Conservation (phyloP, 2,888 invertebrate species). For the Caenorhabditis imperialis region DNA sequence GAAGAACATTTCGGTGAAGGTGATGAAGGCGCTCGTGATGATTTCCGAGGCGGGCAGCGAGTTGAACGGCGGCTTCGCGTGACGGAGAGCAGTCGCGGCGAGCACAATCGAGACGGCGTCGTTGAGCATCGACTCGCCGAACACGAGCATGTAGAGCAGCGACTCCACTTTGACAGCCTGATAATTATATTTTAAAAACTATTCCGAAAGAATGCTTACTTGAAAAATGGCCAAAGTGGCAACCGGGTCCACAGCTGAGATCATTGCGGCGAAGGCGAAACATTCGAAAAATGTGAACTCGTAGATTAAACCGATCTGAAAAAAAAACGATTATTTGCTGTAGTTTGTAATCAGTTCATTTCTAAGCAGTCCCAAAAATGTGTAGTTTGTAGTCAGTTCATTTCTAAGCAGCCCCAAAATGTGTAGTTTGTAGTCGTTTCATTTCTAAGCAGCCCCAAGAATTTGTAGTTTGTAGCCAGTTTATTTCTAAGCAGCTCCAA, state of each 20-base stretch:
- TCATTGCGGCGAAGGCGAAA: slow-evolving; percentile 97
- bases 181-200: too few relatives aligned
- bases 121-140: slow-evolving; percentile 95
- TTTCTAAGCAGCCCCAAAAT: too few relatives aligned
- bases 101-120: slow-evolving; percentile 98
- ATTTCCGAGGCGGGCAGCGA: slow-evolving; percentile 77
- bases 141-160: slow-evolving; percentile 98
- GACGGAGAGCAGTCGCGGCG: slow-evolving; percentile 83
- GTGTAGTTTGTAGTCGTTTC: too few relatives aligned
- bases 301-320: slow-evolving; percentile 84
- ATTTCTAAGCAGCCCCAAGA: too few relatives aligned
- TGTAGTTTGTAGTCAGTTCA: too few relatives aligned
- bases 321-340: too few relatives aligned
- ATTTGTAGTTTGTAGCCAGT: too few relatives aligned
- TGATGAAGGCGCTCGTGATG: slow-evolving; percentile 83
- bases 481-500: too few relatives aligned
- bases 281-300: slow-evolving; percentile 94
- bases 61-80: slow-evolving; percentile 57
- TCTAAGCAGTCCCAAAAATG: too few relatives aligned
- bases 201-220: too few relatives aligned
- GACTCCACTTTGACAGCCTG: slow-evolving; percentile 85
- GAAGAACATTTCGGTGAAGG: slow-evolving; percentile 96
- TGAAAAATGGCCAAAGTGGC: slow-evolving; percentile 99
- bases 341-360: too few relatives aligned
- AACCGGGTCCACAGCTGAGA: slow-evolving; percentile 98